phyloP scores from a whole-genome alignment of 2,113 vertebrate genomes.

The Gnathonemus longibarbis region DNA sequence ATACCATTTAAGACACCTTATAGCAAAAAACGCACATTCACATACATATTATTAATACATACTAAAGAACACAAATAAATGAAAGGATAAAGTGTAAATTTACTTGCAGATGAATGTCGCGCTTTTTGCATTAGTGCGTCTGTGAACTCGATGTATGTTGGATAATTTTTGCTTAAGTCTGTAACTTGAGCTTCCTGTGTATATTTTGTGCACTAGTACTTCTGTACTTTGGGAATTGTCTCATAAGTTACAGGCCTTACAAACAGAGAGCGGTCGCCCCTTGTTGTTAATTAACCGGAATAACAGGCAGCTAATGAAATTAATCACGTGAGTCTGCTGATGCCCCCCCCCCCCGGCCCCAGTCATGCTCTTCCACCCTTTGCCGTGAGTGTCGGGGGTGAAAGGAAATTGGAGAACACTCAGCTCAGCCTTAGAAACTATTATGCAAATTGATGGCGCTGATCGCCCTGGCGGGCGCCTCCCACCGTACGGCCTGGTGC shows the following conservation, averaged over 20 bases:
- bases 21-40: background rate
- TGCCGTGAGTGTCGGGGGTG: background rate
- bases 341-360: background rate
- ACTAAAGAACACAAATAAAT: background rate
- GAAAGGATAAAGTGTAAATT: background rate
- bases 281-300: background rate
- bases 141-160: background rate
- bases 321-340: slow-evolving; percentile 2
- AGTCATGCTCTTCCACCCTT: background rate
- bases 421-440: background rate
- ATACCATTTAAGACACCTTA: background rate
- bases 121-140: background rate
- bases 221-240: background rate
- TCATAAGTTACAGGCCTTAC: background rate
- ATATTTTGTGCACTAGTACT: background rate
- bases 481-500: background rate
- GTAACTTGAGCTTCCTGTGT: background rate
- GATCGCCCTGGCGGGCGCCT: background rate
- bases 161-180: background rate
- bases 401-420: background rate
- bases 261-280: background rate
- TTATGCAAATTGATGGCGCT: background rate
- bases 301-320: background rate
- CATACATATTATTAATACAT: background rate
- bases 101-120: background rate